Percentiles rank a stretch among this genome's conserved stretches.
Evolutionary conservation across 92 coral and sea anemone species (phyloP).

Genomic region (Plumapathes pennacea): DNA sequence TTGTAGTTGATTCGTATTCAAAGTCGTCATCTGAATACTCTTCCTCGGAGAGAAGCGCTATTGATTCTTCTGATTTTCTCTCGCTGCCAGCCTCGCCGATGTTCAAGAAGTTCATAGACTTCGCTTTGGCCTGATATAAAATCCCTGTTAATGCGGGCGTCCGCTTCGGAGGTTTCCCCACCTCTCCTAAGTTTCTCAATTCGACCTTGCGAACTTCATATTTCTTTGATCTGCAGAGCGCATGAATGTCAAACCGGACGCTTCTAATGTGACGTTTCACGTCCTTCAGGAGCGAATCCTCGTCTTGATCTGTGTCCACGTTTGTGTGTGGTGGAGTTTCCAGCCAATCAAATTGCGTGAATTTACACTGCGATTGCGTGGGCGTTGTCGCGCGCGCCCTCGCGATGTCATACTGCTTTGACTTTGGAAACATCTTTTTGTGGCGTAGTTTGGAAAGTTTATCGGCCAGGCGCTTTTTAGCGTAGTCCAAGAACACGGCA

Average conservation of each 20-base stretch:
- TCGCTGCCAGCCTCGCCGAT: slow-evolving; percentile 9
- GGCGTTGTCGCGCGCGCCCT: not conserved
- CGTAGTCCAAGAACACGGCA: slow-evolving; percentile 67
- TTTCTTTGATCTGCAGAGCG: slow-evolving; percentile 30
- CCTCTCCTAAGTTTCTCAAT: slow-evolving; percentile 4
- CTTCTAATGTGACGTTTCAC: no score
- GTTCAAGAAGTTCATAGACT: slow-evolving; percentile 19
- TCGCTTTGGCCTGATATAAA: slow-evolving; percentile 11
- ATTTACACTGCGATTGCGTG: no score
- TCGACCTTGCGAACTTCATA: slow-evolving; percentile 41
- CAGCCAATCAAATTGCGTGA: not conserved
- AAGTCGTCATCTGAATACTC: slow-evolving; percentile 15
- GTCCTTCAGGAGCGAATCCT: not conserved
- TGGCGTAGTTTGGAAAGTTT: slow-evolving; percentile 30
- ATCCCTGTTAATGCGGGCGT: slow-evolving; percentile 13
- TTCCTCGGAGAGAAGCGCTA: slow-evolving; percentile 17
- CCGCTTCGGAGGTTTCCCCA: not conserved
- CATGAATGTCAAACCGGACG: slow-evolving; percentile 28
- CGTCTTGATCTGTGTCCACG: not conserved
- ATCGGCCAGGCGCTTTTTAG: slow-evolving; percentile 45
- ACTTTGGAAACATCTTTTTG: slow-evolving; percentile 54
- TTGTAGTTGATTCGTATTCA: slow-evolving; percentile 7
- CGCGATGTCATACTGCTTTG: no score
- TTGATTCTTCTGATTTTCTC: not conserved
- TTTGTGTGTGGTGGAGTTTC: no score